phyloP scores from a whole-genome alignment of 2,113 vertebrate genomes.

The Aldabrachelys gigantea region DNA sequence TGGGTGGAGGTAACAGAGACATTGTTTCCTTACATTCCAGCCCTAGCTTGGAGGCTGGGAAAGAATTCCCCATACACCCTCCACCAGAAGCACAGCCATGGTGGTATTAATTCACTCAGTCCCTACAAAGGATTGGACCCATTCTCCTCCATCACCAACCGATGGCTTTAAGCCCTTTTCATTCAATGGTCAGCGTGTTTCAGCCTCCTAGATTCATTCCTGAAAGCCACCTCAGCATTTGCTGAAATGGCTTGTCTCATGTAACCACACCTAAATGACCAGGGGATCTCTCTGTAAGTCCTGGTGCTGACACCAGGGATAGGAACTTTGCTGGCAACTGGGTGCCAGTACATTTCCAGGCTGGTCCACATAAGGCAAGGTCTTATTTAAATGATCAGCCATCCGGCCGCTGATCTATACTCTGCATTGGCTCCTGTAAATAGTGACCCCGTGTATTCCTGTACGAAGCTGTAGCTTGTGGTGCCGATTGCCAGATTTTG shows the following conservation, averaged over 20 bases:
- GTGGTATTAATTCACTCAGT: neutral
- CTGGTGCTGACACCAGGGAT: neutral
- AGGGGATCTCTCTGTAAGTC: neutral
- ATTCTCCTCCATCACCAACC: neutral
- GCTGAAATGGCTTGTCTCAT: neutral
- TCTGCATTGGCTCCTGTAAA: neutral
- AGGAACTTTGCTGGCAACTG: neutral
- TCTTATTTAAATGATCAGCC: neutral
- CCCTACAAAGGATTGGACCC: neutral
- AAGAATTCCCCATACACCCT: neutral
- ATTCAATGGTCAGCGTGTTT: neutral
- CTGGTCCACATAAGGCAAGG: neutral
- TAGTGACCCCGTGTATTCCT: neutral
- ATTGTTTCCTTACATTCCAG: neutral
- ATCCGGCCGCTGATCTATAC: accelerated
- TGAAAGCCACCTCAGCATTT: neutral
- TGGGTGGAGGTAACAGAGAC: neutral
- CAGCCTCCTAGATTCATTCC: neutral
- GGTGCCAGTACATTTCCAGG: neutral
- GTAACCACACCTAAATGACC: neutral
- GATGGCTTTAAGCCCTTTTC: neutral
- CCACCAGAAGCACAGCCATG: neutral
- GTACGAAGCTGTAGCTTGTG: neutral
- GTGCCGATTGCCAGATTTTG: neutral
- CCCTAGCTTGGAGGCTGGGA: neutral